These are phyloP conservation scores for Empis stercorea DNA, from an alignment of 2,888 invertebrate genomes.

Conservation along the genomic window DNA sequence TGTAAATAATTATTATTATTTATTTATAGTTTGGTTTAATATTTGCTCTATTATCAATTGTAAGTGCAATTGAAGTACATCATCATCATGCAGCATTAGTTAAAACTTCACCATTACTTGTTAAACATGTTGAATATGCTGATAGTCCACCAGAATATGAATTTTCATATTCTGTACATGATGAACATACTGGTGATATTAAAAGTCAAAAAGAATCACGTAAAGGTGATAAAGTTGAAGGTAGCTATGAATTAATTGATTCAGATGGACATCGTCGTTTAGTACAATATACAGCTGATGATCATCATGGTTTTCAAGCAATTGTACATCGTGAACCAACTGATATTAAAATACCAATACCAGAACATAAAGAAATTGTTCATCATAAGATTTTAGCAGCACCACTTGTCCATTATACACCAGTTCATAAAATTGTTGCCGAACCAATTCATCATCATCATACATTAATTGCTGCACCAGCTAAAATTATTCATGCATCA, in stretches of 20 bases:
- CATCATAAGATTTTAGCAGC: slow-evolving; percentile 7
- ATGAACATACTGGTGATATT: slow-evolving; percentile 40
- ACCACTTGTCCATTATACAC: slow-evolving; percentile 21
- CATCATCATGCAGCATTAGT: slow-evolving; percentile 1
- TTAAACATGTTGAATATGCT: too few species aligned
- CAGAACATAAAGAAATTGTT: slow-evolving; percentile 13
- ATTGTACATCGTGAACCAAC: slow-evolving; percentile 40
- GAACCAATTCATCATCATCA: slow-evolving; percentile 6
- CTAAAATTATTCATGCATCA: slow-evolving; percentile 1
- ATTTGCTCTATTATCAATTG: neutral
- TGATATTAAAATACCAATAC: slow-evolving; percentile 28
- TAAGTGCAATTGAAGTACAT: slow-evolving; percentile 2
- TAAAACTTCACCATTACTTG: neutral
- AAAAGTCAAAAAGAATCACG: slow-evolving; percentile 41
- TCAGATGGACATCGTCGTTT: slow-evolving; percentile 40
- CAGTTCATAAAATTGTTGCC: slow-evolving; percentile 13
- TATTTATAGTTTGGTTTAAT: neutral
- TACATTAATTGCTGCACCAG: slow-evolving; percentile 4
- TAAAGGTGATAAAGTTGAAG: slow-evolving; percentile 40
- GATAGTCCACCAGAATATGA: slow-evolving; percentile 35
- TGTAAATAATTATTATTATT: too few species aligned
- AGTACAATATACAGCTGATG: slow-evolving; percentile 42
- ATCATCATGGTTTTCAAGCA: slow-evolving; percentile 42
- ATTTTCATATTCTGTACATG: slow-evolving; percentile 37
- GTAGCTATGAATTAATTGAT: slow-evolving; percentile 40